Conservation (phyloP, 53 echinoderm and acorn worm species). For the Mesocentrotus franciscanus region DNA sequence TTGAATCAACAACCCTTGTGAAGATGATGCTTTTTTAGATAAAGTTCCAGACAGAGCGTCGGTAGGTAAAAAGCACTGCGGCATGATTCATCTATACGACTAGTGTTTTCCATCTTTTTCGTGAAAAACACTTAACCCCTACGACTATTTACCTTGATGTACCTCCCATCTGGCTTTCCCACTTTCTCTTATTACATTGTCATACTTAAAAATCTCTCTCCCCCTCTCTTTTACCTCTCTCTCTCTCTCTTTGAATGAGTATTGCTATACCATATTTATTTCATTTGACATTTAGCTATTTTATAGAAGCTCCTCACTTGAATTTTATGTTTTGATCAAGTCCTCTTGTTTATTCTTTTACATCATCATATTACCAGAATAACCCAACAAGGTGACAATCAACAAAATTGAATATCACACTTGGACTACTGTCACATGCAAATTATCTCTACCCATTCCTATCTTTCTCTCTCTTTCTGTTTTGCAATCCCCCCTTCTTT, state of each 20-base stretch:
- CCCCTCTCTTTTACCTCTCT: background rate
- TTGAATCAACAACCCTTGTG: constrained; percentile 30
- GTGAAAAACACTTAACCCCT: background rate
- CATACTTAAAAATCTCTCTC: background rate
- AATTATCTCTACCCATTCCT: no score
- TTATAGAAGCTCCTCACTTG: background rate
- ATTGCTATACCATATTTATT: background rate
- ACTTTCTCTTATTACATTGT: background rate
- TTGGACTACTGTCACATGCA: background rate
- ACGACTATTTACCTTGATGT: background rate
- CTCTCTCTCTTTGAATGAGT: background rate
- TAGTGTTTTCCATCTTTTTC: background rate
- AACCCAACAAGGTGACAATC: background rate
- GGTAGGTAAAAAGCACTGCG: background rate
- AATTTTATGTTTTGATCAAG: background rate
- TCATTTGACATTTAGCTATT: background rate
- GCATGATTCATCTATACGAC: constrained; percentile 34
- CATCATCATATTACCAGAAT: background rate
- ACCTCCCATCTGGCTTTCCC: background rate
- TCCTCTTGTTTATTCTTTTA: background rate
- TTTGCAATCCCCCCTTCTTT: background rate
- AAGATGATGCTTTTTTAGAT: background rate
- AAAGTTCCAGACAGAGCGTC: background rate
- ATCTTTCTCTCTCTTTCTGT: background rate
- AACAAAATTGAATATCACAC: background rate